Conservation (phyloP, 2,797 vertebrate species). For the Vireo griseus region DNA sequence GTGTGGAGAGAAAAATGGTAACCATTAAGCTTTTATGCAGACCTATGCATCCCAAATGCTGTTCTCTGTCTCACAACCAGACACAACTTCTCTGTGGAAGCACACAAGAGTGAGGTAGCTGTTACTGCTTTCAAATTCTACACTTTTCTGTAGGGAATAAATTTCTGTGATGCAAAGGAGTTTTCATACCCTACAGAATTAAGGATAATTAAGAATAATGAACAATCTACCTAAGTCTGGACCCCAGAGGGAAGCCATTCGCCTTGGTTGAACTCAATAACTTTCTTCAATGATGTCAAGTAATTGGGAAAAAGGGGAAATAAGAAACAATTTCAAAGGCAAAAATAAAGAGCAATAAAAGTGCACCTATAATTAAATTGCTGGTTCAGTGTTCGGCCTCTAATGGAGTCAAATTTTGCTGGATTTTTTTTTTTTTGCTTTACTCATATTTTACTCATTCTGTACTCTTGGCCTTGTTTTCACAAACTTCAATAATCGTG, state of each 20-base stretch:
- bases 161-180: neutral
- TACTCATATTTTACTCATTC: neutral
- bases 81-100: neutral
- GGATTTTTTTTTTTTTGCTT: neutral
- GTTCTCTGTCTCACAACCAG: neutral
- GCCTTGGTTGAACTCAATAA: neutral
- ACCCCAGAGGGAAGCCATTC: neutral
- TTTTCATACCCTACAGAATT: neutral
- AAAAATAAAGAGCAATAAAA: neutral
- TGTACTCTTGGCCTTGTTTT: neutral
- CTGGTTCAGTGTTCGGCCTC: neutral
- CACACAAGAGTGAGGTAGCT: neutral
- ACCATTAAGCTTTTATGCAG: neutral
- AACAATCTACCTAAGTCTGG: neutral
- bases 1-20: neutral
- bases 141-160: neutral
- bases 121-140: neutral
- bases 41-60: neutral
- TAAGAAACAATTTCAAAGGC: neutral
- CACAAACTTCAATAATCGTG: neutral
- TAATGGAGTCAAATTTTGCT: neutral
- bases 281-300: neutral
- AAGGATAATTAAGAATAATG: neutral
- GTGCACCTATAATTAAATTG: neutral
- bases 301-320: neutral